Conservation (phyloP, 2,113 vertebrate species). For the Anoplopoma fimbria region DNA sequence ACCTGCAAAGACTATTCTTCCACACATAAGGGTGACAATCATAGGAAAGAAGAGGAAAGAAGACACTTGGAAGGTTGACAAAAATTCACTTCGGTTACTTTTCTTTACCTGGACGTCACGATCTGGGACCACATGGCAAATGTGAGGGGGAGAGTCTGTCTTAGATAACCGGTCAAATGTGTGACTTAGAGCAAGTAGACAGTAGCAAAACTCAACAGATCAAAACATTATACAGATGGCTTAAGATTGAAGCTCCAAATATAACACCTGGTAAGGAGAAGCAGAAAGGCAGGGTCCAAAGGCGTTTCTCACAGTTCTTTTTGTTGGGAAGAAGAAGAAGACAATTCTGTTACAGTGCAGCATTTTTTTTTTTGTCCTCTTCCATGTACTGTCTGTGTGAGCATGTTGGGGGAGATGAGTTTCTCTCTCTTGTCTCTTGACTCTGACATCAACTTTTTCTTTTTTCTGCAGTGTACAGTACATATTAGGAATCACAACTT, state of each 20-base stretch:
- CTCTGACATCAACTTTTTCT: slow-evolving; percentile 32
- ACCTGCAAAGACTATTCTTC: slow-evolving; percentile 41
- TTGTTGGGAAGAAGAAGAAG: slow-evolving; percentile 50
- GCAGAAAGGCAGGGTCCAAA: slow-evolving; percentile 49
- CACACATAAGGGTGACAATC: slow-evolving; percentile 52
- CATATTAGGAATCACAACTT: slow-evolving; percentile 62
- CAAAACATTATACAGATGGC: slow-evolving; percentile 38
- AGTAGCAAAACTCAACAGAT: slow-evolving; percentile 1
- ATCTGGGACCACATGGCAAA: slow-evolving; percentile 39
- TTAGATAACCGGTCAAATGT: background rate
- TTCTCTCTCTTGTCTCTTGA: slow-evolving; percentile 32
- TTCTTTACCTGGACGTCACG: slow-evolving; percentile 38
- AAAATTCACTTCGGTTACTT: slow-evolving; percentile 62
- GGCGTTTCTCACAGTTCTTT: slow-evolving; percentile 54
- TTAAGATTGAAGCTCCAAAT: slow-evolving; percentile 36
- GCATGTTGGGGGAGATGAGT: slow-evolving; percentile 2
- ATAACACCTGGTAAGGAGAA: slow-evolving; percentile 29
- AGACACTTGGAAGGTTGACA: slow-evolving; percentile 59
- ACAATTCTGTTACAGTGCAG: slow-evolving; percentile 58
- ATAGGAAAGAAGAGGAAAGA: slow-evolving; percentile 50
- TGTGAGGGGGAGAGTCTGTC: slow-evolving; percentile 20
- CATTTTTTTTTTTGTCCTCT: slow-evolving; percentile 7
- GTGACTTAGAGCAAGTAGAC: slow-evolving; percentile 10
- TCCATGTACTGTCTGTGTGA: slow-evolving; percentile 37
- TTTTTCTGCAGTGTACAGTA: slow-evolving; percentile 55